Conservation (phyloP, 2,888 invertebrate genomes). For the Taphrorychus bicolor region DNA sequence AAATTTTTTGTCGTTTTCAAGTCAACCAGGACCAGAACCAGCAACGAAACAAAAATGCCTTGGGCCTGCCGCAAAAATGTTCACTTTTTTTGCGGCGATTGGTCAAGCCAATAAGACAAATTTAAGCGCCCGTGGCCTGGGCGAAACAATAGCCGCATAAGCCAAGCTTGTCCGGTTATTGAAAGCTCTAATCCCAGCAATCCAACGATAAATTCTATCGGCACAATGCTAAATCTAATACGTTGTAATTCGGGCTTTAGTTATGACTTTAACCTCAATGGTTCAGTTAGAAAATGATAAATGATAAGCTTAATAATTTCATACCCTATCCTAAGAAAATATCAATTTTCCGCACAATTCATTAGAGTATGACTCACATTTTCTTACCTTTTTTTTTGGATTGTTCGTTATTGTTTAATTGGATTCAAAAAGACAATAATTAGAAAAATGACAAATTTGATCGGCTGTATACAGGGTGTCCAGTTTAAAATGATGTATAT, state of each 20-base stretch:
- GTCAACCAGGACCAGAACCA: no score
- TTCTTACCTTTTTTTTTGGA: not conserved
- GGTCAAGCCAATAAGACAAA: not conserved
- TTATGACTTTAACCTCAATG: slow-evolving; percentile 9
- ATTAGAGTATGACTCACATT: not conserved
- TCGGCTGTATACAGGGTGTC: no score
- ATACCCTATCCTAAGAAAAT: not conserved
- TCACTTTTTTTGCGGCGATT: no score
- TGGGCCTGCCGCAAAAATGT: no score
- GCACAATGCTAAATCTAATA: slow-evolving; percentile 19
- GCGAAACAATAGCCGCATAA: slow-evolving; percentile 9
- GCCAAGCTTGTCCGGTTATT: slow-evolving; percentile 14
- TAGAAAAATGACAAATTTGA: no score
- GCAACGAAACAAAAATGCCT: no score
- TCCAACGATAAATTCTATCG: slow-evolving; percentile 19
- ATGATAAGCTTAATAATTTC: not conserved
- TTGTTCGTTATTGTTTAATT: not conserved
- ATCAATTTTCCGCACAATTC: not conserved
- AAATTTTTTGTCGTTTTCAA: no score
- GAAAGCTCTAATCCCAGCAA: slow-evolving; percentile 13
- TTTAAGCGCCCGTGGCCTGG: not conserved
- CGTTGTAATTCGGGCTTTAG: slow-evolving; percentile 10
- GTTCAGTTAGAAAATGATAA: not conserved
- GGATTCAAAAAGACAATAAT: no score
- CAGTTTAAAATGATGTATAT: no score